phyloP scores from a whole-genome alignment of 2,113 vertebrate genomes.

The Microtus oregoni region DNA sequence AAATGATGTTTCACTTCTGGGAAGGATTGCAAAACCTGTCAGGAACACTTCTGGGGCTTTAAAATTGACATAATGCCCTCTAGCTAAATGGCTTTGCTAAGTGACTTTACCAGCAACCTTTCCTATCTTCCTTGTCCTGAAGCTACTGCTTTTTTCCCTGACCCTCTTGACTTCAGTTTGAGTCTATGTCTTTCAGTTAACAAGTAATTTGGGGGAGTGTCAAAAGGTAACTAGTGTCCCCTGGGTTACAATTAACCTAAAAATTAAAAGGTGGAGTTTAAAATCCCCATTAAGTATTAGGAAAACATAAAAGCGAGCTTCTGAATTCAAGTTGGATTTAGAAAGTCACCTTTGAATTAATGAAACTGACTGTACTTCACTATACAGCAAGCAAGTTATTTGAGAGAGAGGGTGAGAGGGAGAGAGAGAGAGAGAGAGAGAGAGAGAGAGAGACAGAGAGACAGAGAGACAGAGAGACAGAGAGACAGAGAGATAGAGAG shows the following conservation, averaged over 20 bases:
- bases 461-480: too few species aligned
- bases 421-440: neutral
- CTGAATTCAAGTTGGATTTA: slow-evolving; percentile 70
- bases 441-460: too few species aligned
- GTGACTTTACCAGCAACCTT: slow-evolving; percentile 70
- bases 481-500: neutral
- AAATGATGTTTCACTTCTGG: slow-evolving; percentile 62
- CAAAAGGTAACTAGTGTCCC: slow-evolving; percentile 80
- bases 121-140: slow-evolving; percentile 43
- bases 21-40: slow-evolving; percentile 63
- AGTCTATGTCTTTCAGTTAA: slow-evolving; percentile 75
- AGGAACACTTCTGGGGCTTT: slow-evolving; percentile 68
- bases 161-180: slow-evolving; percentile 76
- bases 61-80: slow-evolving; percentile 71
- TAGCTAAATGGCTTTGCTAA: slow-evolving; percentile 77
- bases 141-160: slow-evolving; percentile 68
- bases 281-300: slow-evolving; percentile 80
- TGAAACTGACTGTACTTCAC: slow-evolving; percentile 67
- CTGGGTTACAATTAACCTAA: slow-evolving; percentile 81
- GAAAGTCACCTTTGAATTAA: slow-evolving; percentile 79
- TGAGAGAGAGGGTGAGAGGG: neutral
- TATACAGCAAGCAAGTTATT: slow-evolving; percentile 45
- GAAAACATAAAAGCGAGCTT: slow-evolving; percentile 74
- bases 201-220: slow-evolving; percentile 76
- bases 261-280: slow-evolving; percentile 81